These are phyloP conservation scores for Salminus brasiliensis DNA, from an alignment of 2,113 vertebrate genomes.

Conservation along the genomic window DNA sequence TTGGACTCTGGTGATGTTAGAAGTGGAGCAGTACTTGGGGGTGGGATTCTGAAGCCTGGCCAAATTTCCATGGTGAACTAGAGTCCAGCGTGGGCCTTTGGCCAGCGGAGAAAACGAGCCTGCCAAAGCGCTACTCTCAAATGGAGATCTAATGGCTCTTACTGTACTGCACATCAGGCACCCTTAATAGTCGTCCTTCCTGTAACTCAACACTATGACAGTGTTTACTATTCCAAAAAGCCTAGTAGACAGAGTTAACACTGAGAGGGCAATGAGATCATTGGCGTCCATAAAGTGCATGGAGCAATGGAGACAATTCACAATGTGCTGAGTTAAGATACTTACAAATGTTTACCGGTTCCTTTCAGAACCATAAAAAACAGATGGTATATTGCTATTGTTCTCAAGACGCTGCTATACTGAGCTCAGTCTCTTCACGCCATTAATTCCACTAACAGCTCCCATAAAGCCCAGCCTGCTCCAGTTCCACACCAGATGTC, in stretches of 20 bases:
- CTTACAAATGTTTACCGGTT: slow-evolving; percentile 33
- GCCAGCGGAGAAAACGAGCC: slow-evolving; percentile 29
- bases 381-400: slow-evolving; percentile 25
- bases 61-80: slow-evolving; percentile 45
- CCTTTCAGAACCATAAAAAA: slow-evolving; percentile 24
- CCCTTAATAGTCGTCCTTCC: slow-evolving; percentile 32
- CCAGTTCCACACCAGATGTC: slow-evolving; percentile 49
- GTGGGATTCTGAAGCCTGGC: slow-evolving; percentile 19
- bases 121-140: slow-evolving; percentile 33
- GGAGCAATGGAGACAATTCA: slow-evolving; percentile 12
- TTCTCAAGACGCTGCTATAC: slow-evolving; percentile 23
- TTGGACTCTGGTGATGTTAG: slow-evolving; percentile 22
- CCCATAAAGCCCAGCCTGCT: slow-evolving; percentile 24
- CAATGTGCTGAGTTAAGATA: slow-evolving; percentile 20
- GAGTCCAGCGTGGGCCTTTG: neutral
- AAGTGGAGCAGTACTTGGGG: slow-evolving; percentile 43
- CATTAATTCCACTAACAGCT: slow-evolving; percentile 35
- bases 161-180: slow-evolving; percentile 27
- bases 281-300: slow-evolving; percentile 25
- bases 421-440: slow-evolving; percentile 26
- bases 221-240: slow-evolving; percentile 28
- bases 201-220: slow-evolving; percentile 40
- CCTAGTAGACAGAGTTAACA: slow-evolving; percentile 25
- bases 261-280: slow-evolving; percentile 26
- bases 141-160: slow-evolving; percentile 30